These are phyloP conservation scores for Papilio polytes DNA, from an alignment of 1,140 invertebrate genomes.

Conservation along the genomic window DNA sequence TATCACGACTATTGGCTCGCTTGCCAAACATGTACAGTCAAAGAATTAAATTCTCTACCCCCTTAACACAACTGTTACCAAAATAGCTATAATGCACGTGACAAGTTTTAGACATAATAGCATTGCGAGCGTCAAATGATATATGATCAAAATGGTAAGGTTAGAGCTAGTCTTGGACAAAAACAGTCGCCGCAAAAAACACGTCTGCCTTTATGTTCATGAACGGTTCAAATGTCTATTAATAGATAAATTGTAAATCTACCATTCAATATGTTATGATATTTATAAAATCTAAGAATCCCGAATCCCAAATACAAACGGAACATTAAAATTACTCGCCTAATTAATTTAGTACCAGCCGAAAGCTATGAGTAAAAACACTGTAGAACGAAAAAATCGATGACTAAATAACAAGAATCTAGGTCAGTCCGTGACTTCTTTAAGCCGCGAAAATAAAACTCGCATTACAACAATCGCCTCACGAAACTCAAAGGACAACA, in stretches of 20 bases:
- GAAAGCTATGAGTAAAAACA: background rate
- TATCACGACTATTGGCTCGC: background rate
- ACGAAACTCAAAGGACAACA: conserved; percentile 39
- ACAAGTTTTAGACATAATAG: no score
- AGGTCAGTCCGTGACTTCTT: conserved; percentile 38
- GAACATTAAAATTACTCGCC: background rate
- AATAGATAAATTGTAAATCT: no score
- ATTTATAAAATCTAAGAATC: no score
- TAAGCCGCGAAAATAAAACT: conserved; percentile 39
- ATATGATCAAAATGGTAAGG: no score
- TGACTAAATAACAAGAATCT: conserved; percentile 33
- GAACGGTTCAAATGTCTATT: no score
- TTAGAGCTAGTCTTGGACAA: no score
- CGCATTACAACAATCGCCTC: conserved; percentile 37
- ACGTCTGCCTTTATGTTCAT: no score
- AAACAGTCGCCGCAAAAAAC: no score
- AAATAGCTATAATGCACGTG: background rate
- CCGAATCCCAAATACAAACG: no score
- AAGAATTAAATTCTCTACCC: background rate
- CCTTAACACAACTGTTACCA: background rate
- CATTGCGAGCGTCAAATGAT: no score
- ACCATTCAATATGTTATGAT: no score
- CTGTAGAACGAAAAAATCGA: conserved; percentile 17
- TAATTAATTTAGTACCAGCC: background rate
- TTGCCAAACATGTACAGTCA: conserved; percentile 14